Base-by-base conservation (phyloP, 2,888 invertebrate genomes). In the Volucella inanis region DNA sequence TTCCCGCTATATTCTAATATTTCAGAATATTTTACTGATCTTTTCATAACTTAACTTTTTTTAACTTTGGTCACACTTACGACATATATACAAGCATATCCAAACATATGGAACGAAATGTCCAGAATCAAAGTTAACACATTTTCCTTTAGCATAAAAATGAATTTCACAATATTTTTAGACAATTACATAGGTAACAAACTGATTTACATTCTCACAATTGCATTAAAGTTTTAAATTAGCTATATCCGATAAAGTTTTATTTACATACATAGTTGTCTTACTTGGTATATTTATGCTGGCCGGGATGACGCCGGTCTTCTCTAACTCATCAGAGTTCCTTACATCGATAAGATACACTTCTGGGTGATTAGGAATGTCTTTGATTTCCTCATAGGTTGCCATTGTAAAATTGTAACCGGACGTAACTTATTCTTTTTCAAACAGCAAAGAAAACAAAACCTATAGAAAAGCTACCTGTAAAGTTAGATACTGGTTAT, bases 201-300 rank as follows among this genome's bases (percentile, higher is more conserved):
- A 54, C 54, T 22, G 54, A 22, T 8, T 54, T 15, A n/a, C 8
- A 2, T 55, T 38, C 41, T 59, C 57, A 15, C 41, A 4, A 1
- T 6, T 31, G 31, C 6, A 31, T 6, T 6, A 31, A 31, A 31
- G 31, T 31, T 31, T 31, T 31, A 31, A 31, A 31, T 4, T 31
- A 31, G 31, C 31, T 6, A 31, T 6, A 0, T 6, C 31, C 31
- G 31, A 6, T 31, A 4, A 31, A 1, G 0, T 31, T 31, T 31
- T 31, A 31, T 31, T 31, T 31, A 22, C 18, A 22, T 31, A 22
- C 18, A 22, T 22, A 31, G 31, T 4, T 31, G 31, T 6, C 94
- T 93, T 93, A 96, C 96, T 93, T 89, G 96, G 96, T 90, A 96
- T 96, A 89, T 96, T 96, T 84, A 96, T 93, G 89, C 96, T 96